phyloP scores from a whole-genome alignment of 1,140 invertebrate species.

The Pseudomyrmex dendroicus region DNA sequence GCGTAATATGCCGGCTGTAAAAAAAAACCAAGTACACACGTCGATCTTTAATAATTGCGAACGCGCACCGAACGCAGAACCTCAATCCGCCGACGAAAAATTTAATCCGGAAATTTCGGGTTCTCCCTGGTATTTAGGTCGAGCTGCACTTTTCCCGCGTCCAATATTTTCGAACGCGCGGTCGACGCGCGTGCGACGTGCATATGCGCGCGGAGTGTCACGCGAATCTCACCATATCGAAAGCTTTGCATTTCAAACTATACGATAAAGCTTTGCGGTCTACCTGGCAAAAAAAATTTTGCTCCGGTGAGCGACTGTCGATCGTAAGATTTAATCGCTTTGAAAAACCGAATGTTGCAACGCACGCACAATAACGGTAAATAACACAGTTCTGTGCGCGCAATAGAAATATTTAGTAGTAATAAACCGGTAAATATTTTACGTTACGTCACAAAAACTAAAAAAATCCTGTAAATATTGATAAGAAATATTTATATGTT shows the following conservation, averaged over 20 bases:
- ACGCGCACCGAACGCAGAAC: slow-evolving; percentile 15
- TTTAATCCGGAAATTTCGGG: slow-evolving; percentile 53
- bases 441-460: too few species aligned
- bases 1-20: slow-evolving; percentile 15
- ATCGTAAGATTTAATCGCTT: slow-evolving; percentile 34
- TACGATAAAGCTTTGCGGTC: slow-evolving; percentile 31
- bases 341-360: slow-evolving; percentile 3
- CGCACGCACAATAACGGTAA: not conserved
- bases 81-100: slow-evolving; percentile 41
- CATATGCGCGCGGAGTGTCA: slow-evolving; percentile 6
- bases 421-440: too few species aligned
- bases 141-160: slow-evolving; percentile 38
- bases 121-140: slow-evolving; percentile 51
- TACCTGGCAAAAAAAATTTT: slow-evolving; percentile 40
- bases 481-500: too few species aligned
- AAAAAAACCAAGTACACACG: slow-evolving; percentile 46
- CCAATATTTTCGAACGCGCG: slow-evolving; percentile 44
- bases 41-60: slow-evolving; percentile 51
- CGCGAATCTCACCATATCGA: slow-evolving; percentile 20
- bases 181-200: slow-evolving; percentile 11
- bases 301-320: slow-evolving; percentile 16
- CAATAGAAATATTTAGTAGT: too few species aligned
- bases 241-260: slow-evolving; percentile 36
- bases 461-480: too few species aligned
- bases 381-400: not conserved